phyloP scores from a whole-genome alignment of 1,140 invertebrate species.

The Drosophila sproati region DNA sequence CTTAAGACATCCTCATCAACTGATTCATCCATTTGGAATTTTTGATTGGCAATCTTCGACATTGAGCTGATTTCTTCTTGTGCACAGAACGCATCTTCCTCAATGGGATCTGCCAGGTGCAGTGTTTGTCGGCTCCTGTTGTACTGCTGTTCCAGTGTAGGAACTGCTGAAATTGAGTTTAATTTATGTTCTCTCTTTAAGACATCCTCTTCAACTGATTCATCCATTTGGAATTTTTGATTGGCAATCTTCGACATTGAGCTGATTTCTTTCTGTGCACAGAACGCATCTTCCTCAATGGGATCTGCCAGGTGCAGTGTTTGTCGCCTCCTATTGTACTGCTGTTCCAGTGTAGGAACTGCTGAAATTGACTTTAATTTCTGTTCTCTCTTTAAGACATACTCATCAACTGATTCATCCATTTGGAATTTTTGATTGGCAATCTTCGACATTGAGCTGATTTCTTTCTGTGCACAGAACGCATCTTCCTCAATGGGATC shows the following conservation, averaged over 20 bases:
- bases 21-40: not conserved
- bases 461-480: no score
- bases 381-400: not conserved
- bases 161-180: not conserved
- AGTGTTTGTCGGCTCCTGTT: not conserved
- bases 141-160: not conserved
- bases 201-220: no score
- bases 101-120: slow-evolving; percentile 24
- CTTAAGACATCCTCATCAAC: no score
- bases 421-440: no score
- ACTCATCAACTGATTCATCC: not conserved
- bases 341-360: not conserved
- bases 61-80: no score
- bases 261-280: no score
- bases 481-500: no score
- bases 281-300: slow-evolving; percentile 6
- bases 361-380: not conserved
- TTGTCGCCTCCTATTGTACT: not conserved
- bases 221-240: no score
- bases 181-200: not conserved
- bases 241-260: no score
- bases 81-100: slow-evolving; percentile 7
- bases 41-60: not conserved
- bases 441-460: no score
- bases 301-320: not conserved